Conservation (phyloP, 2,888 invertebrate species). For the Limulus polyphemus region DNA sequence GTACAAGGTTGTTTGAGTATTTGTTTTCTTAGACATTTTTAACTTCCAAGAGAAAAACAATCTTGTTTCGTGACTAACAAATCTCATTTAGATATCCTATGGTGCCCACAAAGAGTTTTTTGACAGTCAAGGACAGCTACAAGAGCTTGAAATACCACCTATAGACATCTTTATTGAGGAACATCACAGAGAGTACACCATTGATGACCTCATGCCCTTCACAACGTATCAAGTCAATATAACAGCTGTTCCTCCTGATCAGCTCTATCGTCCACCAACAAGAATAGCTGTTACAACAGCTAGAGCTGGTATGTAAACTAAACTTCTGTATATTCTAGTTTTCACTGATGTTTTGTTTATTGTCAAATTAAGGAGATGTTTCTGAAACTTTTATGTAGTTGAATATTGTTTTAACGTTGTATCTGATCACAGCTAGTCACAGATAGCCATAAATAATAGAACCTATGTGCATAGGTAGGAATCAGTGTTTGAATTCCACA, state of each 20-base stretch:
- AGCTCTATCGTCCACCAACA: constrained; percentile 70
- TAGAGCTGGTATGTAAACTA: constrained; percentile 56
- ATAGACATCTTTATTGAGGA: constrained; percentile 50
- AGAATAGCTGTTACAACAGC: constrained; percentile 88
- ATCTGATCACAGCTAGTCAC: too few relatives aligned
- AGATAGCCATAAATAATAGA: too few relatives aligned
- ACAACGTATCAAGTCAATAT: constrained; percentile 90
- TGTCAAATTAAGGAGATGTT: too few relatives aligned
- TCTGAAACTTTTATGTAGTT: too few relatives aligned
- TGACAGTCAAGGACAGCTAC: constrained; percentile 82
- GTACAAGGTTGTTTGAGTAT: too few relatives aligned
- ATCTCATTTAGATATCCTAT: constrained; percentile 45
- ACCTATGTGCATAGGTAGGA: too few relatives aligned
- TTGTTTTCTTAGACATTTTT: too few relatives aligned
- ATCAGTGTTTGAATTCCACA: too few relatives aligned
- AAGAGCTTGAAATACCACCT: constrained; percentile 61
- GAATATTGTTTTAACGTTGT: too few relatives aligned
- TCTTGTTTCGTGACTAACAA: neutral
- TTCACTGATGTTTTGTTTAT: too few relatives aligned
- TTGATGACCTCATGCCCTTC: constrained; percentile 79
- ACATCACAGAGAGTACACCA: constrained; percentile 57
- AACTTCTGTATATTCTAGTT: too few relatives aligned
- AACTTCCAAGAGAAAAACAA: neutral
- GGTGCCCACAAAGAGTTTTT: constrained; percentile 88
- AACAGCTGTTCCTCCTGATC: constrained; percentile 68